Evolutionary conservation across 2,888 invertebrate species (phyloP).

Genomic region (Trissoscelio sp.): DNA sequence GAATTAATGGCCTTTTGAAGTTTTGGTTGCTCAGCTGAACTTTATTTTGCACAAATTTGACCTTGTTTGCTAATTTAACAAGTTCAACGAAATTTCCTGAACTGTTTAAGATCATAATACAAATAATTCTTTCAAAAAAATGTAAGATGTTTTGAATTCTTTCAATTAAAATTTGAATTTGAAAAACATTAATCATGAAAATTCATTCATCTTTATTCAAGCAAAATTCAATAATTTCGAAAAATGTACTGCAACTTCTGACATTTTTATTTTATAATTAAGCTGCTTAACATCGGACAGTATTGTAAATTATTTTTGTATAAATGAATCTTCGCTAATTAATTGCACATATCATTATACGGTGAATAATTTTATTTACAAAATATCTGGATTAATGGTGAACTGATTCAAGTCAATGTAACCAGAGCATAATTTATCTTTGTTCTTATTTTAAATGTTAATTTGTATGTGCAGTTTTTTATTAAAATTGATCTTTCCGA

Average conservation of each 20-base stretch:
- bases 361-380: slow-evolving; percentile 47
- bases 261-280: too few species aligned
- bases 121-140: too few species aligned
- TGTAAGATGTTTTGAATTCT: too few species aligned
- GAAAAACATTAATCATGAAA: too few species aligned
- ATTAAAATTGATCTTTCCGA: background rate
- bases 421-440: too few species aligned
- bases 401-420: slow-evolving; percentile 36
- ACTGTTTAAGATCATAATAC: background rate
- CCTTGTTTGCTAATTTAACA: slow-evolving; percentile 22
- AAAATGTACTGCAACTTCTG: too few species aligned
- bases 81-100: slow-evolving; percentile 4
- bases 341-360: slow-evolving; percentile 20
- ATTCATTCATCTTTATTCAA: too few species aligned
- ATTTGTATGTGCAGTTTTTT: too few species aligned
- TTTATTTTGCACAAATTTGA: slow-evolving; percentile 48
- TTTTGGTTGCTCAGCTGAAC: slow-evolving; percentile 22
- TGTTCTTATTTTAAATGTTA: too few species aligned
- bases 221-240: too few species aligned
- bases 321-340: slow-evolving; percentile 16
- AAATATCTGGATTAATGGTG: slow-evolving; percentile 41
- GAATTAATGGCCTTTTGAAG: slow-evolving; percentile 53
- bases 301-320: slow-evolving; percentile 34
- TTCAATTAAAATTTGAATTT: too few species aligned
- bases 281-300: too few species aligned